Percentiles rank a stretch among this genome's conserved stretches.
Conservation (phyloP, 2,797 vertebrate species). For the Ceryle rudis region DNA sequence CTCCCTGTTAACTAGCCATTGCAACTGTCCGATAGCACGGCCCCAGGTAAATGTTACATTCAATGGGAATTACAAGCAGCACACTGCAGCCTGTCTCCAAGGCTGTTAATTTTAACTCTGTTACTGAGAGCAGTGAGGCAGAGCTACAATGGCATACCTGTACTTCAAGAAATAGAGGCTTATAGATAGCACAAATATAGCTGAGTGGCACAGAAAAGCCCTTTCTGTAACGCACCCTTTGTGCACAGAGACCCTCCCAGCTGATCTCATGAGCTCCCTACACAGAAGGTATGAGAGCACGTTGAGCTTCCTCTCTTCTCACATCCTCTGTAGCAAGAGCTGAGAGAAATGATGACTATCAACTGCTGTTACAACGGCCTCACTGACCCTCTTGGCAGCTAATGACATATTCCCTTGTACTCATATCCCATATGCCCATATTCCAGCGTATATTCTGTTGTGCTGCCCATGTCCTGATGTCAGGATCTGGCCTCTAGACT, state of each 20-base stretch:
- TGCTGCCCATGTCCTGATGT: background rate
- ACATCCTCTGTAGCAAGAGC: background rate
- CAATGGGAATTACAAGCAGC: background rate
- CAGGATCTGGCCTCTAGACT: background rate
- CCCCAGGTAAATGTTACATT: background rate
- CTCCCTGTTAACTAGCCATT: background rate
- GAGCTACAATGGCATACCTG: background rate
- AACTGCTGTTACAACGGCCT: background rate
- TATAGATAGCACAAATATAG: fast-evolving
- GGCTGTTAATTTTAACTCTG: background rate
- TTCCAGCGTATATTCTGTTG: background rate
- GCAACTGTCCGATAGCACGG: background rate
- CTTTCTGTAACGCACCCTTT: background rate
- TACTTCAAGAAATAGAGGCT: background rate
- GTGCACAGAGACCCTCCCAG: background rate
- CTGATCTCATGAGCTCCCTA: background rate
- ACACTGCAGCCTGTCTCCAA: background rate
- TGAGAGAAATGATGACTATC: background rate
- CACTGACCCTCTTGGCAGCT: background rate
- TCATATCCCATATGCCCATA: background rate
- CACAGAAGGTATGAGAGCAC: background rate
- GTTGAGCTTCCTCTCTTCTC: background rate
- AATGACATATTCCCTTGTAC: background rate
- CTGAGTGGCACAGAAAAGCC: background rate
- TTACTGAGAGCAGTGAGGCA: background rate